Base-by-base conservation (phyloP, 2,888 invertebrate genomes). In the Gordius sp. region DNA sequence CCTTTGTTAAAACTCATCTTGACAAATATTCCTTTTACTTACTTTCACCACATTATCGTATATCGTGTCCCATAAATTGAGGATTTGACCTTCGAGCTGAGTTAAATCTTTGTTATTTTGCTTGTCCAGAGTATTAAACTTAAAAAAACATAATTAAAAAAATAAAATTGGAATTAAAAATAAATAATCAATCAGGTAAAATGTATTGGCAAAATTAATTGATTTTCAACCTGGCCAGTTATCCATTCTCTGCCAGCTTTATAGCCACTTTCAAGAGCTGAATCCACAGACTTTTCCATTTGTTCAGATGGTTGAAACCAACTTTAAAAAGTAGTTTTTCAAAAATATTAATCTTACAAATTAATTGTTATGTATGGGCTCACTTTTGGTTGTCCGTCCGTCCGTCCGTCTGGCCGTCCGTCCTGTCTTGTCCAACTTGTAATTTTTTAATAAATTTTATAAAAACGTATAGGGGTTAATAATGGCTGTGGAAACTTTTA, bases 161-260 rank as follows among this genome's bases (percentile, higher is more conserved):
- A 33, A 33, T 33, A 33, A 13, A 33, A 13, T 13, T 13, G 39
- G 8, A 13, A 8, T 33, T 4, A 20, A 47, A n/a, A 47, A 20
- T 4, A 47, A n/a, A 8, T n/a, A 47, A n/a, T 8, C 23, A 47
- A 8, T 47, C 4, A n/a, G 13, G 20, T 20, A 47, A n/a, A 47
- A 20, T 8, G 4, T 8, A 33, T 13, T 13, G 39, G n/a, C n/a
- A n/a, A n/a, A n/a, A n/a, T n/a, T n/a, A n/a, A n/a, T n/a, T n/a
- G n/a, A n/a, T n/a, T n/a, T n/a, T n/a, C n/a, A 47, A 47, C 47
- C 47, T 47, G 47, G 4, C 4, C 4, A 23, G 47, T 23, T 8
- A 47, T 47, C 47, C 47, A 47, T 20, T 47, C 47, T 47, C 47
- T 8, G 8, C 47, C 47, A n/a, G 47, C 47, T n/a, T 47, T 8